These are phyloP conservation scores for Prunella strophiata DNA, from an alignment of 2,797 vertebrate genomes.

Conservation along the genomic window DNA sequence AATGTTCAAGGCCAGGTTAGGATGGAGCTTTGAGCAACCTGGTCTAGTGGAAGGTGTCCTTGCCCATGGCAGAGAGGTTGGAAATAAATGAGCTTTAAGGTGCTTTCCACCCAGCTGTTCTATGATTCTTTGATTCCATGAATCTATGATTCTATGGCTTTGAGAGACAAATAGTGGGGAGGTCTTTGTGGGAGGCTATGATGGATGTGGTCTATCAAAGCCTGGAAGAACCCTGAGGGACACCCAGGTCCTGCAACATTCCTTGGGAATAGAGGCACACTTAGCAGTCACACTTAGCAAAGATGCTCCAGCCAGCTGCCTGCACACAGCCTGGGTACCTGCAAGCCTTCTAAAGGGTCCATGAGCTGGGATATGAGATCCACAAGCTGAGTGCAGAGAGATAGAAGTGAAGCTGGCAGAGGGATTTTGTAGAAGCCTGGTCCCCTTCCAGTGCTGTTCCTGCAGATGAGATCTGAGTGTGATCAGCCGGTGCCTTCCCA, in stretches of 20 bases:
- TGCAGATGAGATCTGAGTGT: slow-evolving; percentile 15
- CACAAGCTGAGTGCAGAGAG: not conserved
- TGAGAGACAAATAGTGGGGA: not conserved
- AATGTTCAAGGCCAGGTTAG: not conserved
- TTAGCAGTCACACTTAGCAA: not conserved
- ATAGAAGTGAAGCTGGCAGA: not conserved
- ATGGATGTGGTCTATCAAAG: not conserved
- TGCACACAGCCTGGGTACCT: not conserved
- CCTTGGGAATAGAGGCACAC: not conserved
- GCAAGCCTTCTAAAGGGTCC: not conserved
- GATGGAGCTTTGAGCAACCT: not conserved
- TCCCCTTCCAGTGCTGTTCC: not conserved
- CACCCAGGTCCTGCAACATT: not conserved
- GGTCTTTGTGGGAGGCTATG: not conserved
- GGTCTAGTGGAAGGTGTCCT: not conserved
- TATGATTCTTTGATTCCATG: not conserved
- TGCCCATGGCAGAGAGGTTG: not conserved
- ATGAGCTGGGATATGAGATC: not conserved
- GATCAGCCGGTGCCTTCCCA: not conserved
- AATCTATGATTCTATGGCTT: not conserved
- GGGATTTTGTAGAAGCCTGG: not conserved
- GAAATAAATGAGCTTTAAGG: not conserved
- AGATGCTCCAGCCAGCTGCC: not conserved
- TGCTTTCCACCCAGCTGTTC: not conserved
- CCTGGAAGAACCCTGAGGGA: not conserved